These are phyloP conservation scores for Poecilia gillii DNA, from an alignment of 2,797 vertebrate species.

Conservation along the genomic window DNA sequence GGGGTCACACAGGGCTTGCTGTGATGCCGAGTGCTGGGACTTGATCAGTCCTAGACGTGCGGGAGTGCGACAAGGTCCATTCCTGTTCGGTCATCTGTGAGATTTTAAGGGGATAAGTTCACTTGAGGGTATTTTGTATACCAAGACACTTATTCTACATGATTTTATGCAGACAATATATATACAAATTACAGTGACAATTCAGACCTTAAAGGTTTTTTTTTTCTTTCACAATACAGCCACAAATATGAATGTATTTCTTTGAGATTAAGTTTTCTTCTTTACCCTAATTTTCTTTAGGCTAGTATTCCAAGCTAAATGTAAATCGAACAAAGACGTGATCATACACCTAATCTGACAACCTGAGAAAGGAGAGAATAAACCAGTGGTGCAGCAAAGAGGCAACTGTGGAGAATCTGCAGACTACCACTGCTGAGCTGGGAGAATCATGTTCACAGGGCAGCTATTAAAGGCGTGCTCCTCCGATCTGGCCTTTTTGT, in stretches of 20 bases:
- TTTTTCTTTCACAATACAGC: neutral
- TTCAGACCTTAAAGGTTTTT: neutral
- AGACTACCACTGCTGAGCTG: neutral
- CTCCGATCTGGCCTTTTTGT: neutral
- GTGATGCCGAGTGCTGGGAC: constrained; percentile 26
- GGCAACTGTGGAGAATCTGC: neutral
- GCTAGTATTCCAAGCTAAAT: neutral
- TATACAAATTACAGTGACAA: neutral
- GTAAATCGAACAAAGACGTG: neutral
- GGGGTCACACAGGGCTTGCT: constrained; percentile 45
- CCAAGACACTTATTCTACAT: constrained; percentile 3
- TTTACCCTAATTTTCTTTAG: neutral
- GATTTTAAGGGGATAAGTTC: constrained; percentile 29
- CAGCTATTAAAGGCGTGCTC: neutral
- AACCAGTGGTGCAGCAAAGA: neutral
- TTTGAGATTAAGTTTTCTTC: neutral
- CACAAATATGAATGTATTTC: neutral
- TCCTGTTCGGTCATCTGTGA: constrained; percentile 28
- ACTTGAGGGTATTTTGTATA: constrained; percentile 13
- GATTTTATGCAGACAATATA: neutral
- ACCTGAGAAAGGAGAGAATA: neutral
- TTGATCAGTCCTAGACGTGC: constrained; percentile 30
- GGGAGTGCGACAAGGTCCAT: constrained; percentile 23
- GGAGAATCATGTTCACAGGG: neutral
- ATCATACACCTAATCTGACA: neutral